Evolutionary conservation across 37 sponge, comb jelly and placozoan genomes (phyloP).

Genomic region (Halichondria panicea): DNA sequence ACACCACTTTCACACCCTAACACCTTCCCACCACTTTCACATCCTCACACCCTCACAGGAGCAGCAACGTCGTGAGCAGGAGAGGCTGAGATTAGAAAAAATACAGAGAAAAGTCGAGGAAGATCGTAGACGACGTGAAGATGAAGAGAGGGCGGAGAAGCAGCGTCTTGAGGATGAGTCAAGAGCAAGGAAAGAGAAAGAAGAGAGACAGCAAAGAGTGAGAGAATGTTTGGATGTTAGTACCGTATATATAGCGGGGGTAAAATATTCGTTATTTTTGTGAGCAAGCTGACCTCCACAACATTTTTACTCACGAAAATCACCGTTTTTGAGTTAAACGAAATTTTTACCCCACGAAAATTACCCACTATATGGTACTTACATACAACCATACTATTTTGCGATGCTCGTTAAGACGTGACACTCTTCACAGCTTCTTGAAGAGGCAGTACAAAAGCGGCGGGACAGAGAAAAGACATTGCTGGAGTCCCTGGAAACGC

Average conservation of each 20-base stretch:
- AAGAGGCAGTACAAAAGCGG: constrained; percentile 17
- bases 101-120: constrained; percentile 18
- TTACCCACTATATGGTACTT: too few relatives aligned
- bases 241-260: too few relatives aligned
- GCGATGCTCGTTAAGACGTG: too few relatives aligned
- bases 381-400: too few relatives aligned
- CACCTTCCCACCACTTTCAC: too few relatives aligned
- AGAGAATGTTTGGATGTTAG: too few relatives aligned
- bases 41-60: background rate
- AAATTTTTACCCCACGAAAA: too few relatives aligned
- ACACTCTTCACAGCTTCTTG: background rate
- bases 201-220: constrained; percentile 44
- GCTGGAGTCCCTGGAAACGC: constrained; percentile 9
- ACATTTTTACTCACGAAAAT: too few relatives aligned
- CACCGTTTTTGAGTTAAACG: too few relatives aligned
- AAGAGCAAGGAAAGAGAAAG: constrained; percentile 30
- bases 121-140: constrained; percentile 17
- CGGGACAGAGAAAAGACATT: constrained; percentile 18
- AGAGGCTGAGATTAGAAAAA: constrained; percentile 12
- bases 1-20: too few relatives aligned
- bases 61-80: constrained; percentile 23
- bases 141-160: constrained; percentile 19
- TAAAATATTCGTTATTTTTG: too few relatives aligned
- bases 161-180: constrained; percentile 39
- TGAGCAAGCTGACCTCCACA: too few relatives aligned